Base-by-base conservation (phyloP, 2,113 vertebrate species). In the Galeopterus variegatus region DNA sequence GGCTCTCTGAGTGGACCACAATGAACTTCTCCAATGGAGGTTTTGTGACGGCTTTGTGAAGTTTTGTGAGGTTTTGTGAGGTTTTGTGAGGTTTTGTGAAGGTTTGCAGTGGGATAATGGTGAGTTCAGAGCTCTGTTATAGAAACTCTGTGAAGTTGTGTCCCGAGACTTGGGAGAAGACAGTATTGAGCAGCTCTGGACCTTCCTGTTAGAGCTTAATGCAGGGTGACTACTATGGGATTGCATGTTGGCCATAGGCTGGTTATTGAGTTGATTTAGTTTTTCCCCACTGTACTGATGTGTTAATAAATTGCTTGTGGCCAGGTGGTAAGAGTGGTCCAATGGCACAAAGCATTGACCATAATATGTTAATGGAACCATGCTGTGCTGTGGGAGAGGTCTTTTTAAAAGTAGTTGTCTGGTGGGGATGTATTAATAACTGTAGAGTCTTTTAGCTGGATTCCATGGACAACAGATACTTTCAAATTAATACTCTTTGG, bases 351-450 rank as follows among this genome's bases (percentile, higher is more conserved):
- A 72, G 2, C 36, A 15, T 93, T 94, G 82, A 92, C 88, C 83
- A 85, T 94, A 75, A 89, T 50, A 92, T 80, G 64, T 5, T 72
- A 96, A 73, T 64, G 97, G 95, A 5, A 97, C 75, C 96, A 97
- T 93, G 45, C 48, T 96, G 17, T 94, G 17, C 33, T 60, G 14
- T 28, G 9, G 26, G 15, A 75, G 50, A 80, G 26, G 67, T 50
- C 23, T 88, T 77, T 85, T 88, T 83, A 48, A 95, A 92, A 93
- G 26, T 19, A 90, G 12, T 91, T 94, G n/a, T 5, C 19, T 82
- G 90, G 69, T 54, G 33, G 19, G 5, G 33, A 81, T 95, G 86
- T 85, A 96, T 87, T 48, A 54, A 24, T 65, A 95, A 60, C 77
- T 90, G 12, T 62, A 93, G 26, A 60, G 31, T 36, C 28, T 81